Evolutionary conservation across 2,113 vertebrate species (phyloP), one percentile per base, ranked within the genome.

Genomic region (Paramisgurnus dabryanus): DNA sequence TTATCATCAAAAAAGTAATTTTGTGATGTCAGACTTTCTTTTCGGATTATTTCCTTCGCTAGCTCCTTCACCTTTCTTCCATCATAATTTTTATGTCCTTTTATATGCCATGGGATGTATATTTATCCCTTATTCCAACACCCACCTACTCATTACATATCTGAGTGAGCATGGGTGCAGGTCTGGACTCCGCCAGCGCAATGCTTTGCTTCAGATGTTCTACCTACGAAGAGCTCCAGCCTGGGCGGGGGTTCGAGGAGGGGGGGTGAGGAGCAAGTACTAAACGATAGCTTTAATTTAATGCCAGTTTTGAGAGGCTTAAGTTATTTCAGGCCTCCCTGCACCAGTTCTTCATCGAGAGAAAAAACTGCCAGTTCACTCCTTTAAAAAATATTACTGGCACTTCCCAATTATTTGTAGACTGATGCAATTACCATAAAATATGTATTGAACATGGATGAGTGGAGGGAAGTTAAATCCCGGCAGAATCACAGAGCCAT

Each of bases 301-400:
- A 87, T 86, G 82, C 86, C 82, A 71, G 78, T 82, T 78, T 67
- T 81, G 84, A 86, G 81, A 76, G 81, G 82, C 82, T 85, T 85
- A 84, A 84, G 78, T 86, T 83, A 87, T 87, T 87, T 84, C 86
- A 87, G 86, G 84, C 80, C 76, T 87, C 79, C 69, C 80, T 85
- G 86, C 86, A 79, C 80, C 78, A 72, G 55, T 80, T 80, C 74
- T 73, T 69, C 80, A 82, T 76, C 82, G 58, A 67, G 70, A 58
- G 50, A 58, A 64, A 80, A 82, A 82, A 69, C 80, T 77, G 82
- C 66, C 73, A 75, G 65, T 64, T 78, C 60, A 66, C 78, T 73
- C 80, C 68, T 82, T 84, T 78, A 80, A 84, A 81, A 73, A 67
- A 65, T 68, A 75, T 86, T 86, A 86, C 83, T 74, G 82, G 67